Percentiles rank a stretch among this genome's conserved stretches.
phyloP scores from a whole-genome alignment of 1,140 invertebrate species.

The Drosophila dunni region DNA sequence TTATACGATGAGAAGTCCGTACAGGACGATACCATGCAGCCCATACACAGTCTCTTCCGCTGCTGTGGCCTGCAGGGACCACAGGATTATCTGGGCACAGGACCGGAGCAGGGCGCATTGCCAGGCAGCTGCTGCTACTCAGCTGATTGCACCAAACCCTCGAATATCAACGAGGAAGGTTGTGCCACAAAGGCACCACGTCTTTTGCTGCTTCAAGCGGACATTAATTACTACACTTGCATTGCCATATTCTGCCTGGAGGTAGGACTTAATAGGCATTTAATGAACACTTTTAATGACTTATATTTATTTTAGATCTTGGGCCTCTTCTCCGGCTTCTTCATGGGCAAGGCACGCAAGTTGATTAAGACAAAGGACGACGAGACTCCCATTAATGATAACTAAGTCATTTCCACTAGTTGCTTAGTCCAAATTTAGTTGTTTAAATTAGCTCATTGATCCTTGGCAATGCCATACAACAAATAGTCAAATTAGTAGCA shows the following conservation, averaged over 20 bases:
- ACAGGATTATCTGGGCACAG: constrained; percentile 63
- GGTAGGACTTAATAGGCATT: constrained; percentile 10
- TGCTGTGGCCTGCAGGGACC: constrained; percentile 76
- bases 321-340: constrained; percentile 54
- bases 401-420: constrained; percentile 16
- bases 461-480: constrained; percentile 14
- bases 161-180: constrained; percentile 64
- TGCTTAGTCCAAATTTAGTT: constrained; percentile 19
- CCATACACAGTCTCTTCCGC: constrained; percentile 67
- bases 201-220: constrained; percentile 54
- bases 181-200: constrained; percentile 56
- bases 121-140: constrained; percentile 72
- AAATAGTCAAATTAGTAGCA: constrained; percentile 52
- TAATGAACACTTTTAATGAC: background rate
- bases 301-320: constrained; percentile 42
- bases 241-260: constrained; percentile 57
- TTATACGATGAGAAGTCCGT: constrained; percentile 51
- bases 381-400: constrained; percentile 67
- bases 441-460: constrained; percentile 7
- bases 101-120: constrained; percentile 52
- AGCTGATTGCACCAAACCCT: constrained; percentile 63
- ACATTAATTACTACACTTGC: constrained; percentile 63
- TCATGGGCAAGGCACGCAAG: constrained; percentile 71
- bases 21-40: constrained; percentile 63
- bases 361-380: constrained; percentile 69